A percentile compares a stretch with the other conserved stretches of the same genome.
Conservation (phyloP, 64 coral and sea anemone species). For the Orbicella faveolata region DNA sequence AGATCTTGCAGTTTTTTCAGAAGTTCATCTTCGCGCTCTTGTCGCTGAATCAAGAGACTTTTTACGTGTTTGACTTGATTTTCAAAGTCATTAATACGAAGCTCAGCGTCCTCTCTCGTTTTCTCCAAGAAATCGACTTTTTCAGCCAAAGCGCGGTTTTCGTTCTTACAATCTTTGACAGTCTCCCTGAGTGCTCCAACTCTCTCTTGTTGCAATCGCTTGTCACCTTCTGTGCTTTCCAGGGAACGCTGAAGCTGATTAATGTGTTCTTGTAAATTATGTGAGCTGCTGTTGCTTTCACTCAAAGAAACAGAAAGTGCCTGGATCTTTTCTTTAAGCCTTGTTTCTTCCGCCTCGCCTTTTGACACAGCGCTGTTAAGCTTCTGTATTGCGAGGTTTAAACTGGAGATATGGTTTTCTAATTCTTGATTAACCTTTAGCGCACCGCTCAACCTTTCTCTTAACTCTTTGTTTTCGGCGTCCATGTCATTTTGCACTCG, state of each 20-base stretch:
- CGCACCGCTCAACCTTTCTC: constrained; percentile 48
- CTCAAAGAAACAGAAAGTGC: constrained; percentile 73
- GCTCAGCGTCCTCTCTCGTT: constrained; percentile 56
- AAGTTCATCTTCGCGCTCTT: constrained; percentile 74
- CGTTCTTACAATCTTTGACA: constrained; percentile 73
- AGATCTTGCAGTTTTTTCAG: constrained; percentile 50
- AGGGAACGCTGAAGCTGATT: constrained; percentile 82
- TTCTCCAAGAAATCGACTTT: constrained; percentile 65
- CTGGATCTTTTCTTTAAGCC: constrained; percentile 83
- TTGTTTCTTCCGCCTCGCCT: constrained; percentile 58
- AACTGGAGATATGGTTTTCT: constrained; percentile 60
- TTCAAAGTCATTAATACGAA: constrained; percentile 70
- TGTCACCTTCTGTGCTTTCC: constrained; percentile 79
- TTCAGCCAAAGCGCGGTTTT: constrained; percentile 63
- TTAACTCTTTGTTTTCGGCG: constrained; percentile 45
- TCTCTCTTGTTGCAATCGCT: constrained; percentile 73
- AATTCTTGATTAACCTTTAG: constrained; percentile 61
- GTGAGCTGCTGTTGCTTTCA: constrained; percentile 89
- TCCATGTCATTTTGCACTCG: constrained; percentile 56
- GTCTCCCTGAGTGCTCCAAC: constrained; percentile 46
- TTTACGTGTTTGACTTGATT: constrained; percentile 82
- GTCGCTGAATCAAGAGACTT: constrained; percentile 57
- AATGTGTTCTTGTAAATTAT: constrained; percentile 88
- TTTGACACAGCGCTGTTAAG: constrained; percentile 60
- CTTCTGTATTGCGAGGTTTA: constrained; percentile 63